These are phyloP conservation scores for Drosophila takahashii DNA, from an alignment of 1,140 invertebrate genomes.

Conservation along the genomic window DNA sequence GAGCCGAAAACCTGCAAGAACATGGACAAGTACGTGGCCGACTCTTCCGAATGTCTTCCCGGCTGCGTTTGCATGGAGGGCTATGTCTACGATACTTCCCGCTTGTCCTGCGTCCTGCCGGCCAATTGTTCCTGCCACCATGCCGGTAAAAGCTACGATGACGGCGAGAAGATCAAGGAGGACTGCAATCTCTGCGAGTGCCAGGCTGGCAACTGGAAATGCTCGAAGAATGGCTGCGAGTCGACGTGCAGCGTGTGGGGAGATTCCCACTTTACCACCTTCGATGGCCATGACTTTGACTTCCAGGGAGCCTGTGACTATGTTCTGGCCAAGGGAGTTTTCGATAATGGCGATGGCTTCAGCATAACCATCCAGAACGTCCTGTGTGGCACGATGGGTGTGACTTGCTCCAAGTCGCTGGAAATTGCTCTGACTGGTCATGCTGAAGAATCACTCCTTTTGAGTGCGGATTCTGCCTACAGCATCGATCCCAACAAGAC, in stretches of 20 bases:
- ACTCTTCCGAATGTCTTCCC: constrained; percentile 88
- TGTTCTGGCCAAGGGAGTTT: constrained; percentile 90
- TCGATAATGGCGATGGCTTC: constrained; percentile 88
- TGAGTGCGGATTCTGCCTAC: constrained; percentile 86
- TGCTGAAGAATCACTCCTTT: constrained; percentile 87
- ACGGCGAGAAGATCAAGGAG: constrained; percentile 90
- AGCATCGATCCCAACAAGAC: constrained; percentile 70
- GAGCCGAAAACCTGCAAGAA: constrained; percentile 93
- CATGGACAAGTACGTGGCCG: constrained; percentile 87
- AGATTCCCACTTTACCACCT: constrained; percentile 94
- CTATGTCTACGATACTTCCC: constrained; percentile 89
- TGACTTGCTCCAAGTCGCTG: constrained; percentile 94
- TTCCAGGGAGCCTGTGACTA: constrained; percentile 96
- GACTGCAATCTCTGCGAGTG: constrained; percentile 93
- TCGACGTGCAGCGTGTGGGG: constrained; percentile 93
- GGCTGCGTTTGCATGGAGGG: constrained; percentile 92
- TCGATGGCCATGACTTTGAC: constrained; percentile 93
- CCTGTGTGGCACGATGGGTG: constrained; percentile 92
- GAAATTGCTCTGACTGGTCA: constrained; percentile 85
- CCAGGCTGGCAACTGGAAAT: constrained; percentile 89
- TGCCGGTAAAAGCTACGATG: constrained; percentile 92
- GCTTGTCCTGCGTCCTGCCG: constrained; percentile 89
- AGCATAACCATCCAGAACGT: constrained; percentile 88
- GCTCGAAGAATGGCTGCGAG: constrained; percentile 87
- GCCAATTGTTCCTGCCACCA: constrained; percentile 94